Evolutionary conservation across 1,140 invertebrate species (phyloP), one percentile per base, ranked within the genome.

Genomic region (Drosophila melanica): DNA sequence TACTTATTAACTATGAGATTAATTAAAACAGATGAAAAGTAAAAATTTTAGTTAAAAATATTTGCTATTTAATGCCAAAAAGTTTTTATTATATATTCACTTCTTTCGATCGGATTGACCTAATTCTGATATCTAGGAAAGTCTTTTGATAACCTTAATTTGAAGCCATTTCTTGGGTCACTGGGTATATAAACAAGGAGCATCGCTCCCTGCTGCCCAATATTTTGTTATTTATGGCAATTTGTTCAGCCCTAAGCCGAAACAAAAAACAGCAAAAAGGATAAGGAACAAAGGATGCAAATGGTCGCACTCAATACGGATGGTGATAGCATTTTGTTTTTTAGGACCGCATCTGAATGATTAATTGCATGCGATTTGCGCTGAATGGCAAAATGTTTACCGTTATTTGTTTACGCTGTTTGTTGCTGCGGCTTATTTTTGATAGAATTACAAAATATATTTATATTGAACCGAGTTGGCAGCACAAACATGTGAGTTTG

Each of bases 161-260:
- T 41, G 7, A n/a, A 9, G 12, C n/a, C n/a, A 50, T 1, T 30
- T 33, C 16, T 18, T 30, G 33, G 27, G 1, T 2, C 9, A 30
- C 18, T 48, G 51, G 35, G 50, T 33, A 64, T 64, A 44, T 6
- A 44, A 42, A 14, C 42, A 71, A 44, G 45, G 54, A 53, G 47
- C 42, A 50, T 14, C 9, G 10, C 16, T 53, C 16, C 33, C 47
- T 59, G 42, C 12, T 30, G 68, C 11, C 42, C 60, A 74, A 76
- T 70, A 78, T 54, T 80, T 77, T 63, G 79, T 87, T 87, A 79
- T 87, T 87, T 87, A 87, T 87, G 53, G 82, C 78, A 69, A 86
- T 69, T 69, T 69, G 65, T 57, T 62, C 27, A 69, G 35, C 65
- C 57, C 65, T 48, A 69, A 68, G 41, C 69, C 20, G 27, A 30